phyloP scores from a whole-genome alignment of 2,888 invertebrate species.

The Malthinus flaveolus region DNA sequence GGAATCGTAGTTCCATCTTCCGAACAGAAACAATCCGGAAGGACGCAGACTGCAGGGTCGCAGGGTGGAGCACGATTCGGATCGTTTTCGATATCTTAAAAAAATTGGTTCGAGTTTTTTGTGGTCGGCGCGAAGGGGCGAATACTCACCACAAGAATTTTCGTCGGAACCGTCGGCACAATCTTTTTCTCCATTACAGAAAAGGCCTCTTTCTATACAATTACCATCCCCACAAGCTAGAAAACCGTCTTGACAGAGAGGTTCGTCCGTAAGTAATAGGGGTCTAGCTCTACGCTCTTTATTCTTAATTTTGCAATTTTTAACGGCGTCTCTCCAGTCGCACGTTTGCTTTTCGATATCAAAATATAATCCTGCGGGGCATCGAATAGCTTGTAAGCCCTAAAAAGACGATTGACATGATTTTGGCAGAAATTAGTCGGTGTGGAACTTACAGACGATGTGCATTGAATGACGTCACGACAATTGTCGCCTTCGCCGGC shows the following conservation, averaged over 20 bases:
- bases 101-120: not conserved
- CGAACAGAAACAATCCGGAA: slow-evolving; percentile 94
- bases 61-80: slow-evolving; percentile 91
- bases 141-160: slow-evolving; percentile 81
- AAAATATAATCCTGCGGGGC: slow-evolving; percentile 89
- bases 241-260: slow-evolving; percentile 83
- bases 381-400: slow-evolving; percentile 91
- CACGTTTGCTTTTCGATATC: slow-evolving; percentile 95
- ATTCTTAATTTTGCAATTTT: slow-evolving; percentile 88
- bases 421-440: not conserved
- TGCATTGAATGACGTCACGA: slow-evolving; percentile 94
- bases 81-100: slow-evolving; percentile 87
- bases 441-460: slow-evolving; percentile 74
- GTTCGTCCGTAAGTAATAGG: slow-evolving; percentile 85
- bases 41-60: slow-evolving; percentile 80
- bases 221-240: slow-evolving; percentile 85
- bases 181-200: slow-evolving; percentile 92
- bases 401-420: slow-evolving; percentile 49
- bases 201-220: slow-evolving; percentile 86
- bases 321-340: slow-evolving; percentile 93
- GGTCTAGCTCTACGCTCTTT: slow-evolving; percentile 89
- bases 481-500: slow-evolving; percentile 90
- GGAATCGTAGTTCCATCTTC: slow-evolving; percentile 88
- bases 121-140: too few species aligned
- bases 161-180: slow-evolving; percentile 88